Base-by-base conservation (phyloP, 1,140 invertebrate genomes). In the Drosophila repletoides region DNA sequence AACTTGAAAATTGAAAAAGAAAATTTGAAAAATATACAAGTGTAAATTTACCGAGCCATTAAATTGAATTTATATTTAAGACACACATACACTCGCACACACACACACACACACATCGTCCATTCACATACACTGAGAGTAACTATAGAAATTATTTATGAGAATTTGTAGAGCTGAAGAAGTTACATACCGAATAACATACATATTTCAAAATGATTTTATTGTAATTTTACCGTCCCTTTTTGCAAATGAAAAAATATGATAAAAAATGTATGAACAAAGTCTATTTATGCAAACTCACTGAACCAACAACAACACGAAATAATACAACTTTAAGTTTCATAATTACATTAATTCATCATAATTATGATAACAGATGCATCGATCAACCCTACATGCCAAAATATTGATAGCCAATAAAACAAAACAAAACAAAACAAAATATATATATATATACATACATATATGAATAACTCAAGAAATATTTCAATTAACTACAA, bases 191-290 rank as follows among this genome's bases (percentile, higher is more conserved):
- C 51, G 52, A 53, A 65, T 64, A 58, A n/a, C 64, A 77, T 77
- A 49, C 59, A 74, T 77, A 77, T 84, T 84, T 86, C 76, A 69
- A 56, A 79, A 88, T 88, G 80, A 88, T 88, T 88, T 88, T 88
- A 88, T 88, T 88, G 86, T 88, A 88, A 88, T 88, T 88, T 88
- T 87, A 88, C 86, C 86, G 86, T 88, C 86, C 86, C 86, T 89
- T 89, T 88, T 77, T 89, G 80, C 80, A 66, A 86, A 68, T 34
- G 36, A 70, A 28, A 5, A 22, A 58, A 66, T 33, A 19, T 59
- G 71, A 33, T 52, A 52, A 49, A 56, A 53, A 64, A 34, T 40
- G n/a, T 12, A 34, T 26, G 60, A 56, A 74, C 61, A 84, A 84
- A 80, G 75, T 84, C 75, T 86, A 84, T 84, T 80, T 86, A 84